phyloP scores from a whole-genome alignment of 1,140 invertebrate genomes.

The Papilio aristodemus region DNA sequence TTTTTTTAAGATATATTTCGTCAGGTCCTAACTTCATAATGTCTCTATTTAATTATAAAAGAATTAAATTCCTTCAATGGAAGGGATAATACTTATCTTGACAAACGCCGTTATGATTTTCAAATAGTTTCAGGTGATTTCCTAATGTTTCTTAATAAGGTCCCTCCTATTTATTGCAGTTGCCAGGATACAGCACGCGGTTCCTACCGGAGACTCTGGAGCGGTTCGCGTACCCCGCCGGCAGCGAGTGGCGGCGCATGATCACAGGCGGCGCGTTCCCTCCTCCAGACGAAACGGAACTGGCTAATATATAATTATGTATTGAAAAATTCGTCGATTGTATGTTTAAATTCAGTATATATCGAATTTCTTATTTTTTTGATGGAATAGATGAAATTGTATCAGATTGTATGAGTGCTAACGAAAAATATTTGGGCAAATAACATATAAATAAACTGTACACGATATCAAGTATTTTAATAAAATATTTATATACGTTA shows the following conservation, averaged over 20 bases:
- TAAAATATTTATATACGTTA: neutral
- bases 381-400: too few species aligned
- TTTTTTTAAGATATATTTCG: too few species aligned
- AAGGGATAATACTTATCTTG: too few species aligned
- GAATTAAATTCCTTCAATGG: too few species aligned
- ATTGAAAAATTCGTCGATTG: constrained; percentile 1
- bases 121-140: too few species aligned
- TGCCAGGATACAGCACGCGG: constrained; percentile 89
- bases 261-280: constrained; percentile 77
- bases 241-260: constrained; percentile 87
- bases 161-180: constrained; percentile 69
- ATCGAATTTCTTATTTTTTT: too few species aligned
- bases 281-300: constrained; percentile 63
- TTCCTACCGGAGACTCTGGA: constrained; percentile 85
- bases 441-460: constrained; percentile 4
- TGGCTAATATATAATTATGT: constrained; percentile 49
- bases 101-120: too few species aligned
- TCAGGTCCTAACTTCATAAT: too few species aligned
- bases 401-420: too few species aligned
- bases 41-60: too few species aligned
- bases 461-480: neutral
- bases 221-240: constrained; percentile 88
- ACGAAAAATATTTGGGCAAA: neutral
- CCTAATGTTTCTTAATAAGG: too few species aligned
- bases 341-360: too few species aligned